Evolutionary conservation across 1,140 invertebrate species (phyloP).

Genomic region (Drosophila triauraria): DNA sequence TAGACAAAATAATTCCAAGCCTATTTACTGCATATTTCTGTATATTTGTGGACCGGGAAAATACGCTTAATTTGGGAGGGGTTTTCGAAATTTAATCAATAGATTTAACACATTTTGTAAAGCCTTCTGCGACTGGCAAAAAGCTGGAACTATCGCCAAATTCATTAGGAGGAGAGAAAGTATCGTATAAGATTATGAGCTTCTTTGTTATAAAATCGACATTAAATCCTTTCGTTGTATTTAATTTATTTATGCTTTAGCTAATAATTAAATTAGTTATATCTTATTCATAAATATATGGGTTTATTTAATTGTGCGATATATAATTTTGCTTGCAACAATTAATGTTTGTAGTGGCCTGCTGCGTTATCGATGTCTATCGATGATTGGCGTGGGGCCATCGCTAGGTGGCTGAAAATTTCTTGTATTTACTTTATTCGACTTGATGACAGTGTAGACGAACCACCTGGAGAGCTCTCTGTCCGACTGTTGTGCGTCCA

Average conservation of each 20-base stretch:
- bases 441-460: slow-evolving; percentile 16
- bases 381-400: slow-evolving; percentile 30
- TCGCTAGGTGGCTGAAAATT: slow-evolving; percentile 31
- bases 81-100: not conserved
- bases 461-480: slow-evolving; percentile 1
- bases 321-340: too few species aligned
- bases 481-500: not conserved
- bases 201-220: too few species aligned
- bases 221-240: too few species aligned
- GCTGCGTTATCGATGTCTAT: slow-evolving; percentile 26
- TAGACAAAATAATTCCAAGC: not conserved
- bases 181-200: not conserved
- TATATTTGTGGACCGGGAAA: too few species aligned
- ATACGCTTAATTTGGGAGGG: not conserved
- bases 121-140: not conserved
- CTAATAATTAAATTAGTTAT: too few species aligned
- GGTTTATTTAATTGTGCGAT: not conserved
- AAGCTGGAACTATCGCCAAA: not conserved
- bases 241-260: too few species aligned
- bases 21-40: slow-evolving; percentile 1
- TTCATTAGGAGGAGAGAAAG: not conserved
- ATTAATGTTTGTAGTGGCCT: not conserved
- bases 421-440: slow-evolving; percentile 55
- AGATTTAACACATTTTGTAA: not conserved
- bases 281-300: not conserved